Base-by-base conservation (phyloP, 2,888 invertebrate genomes). In the Acanthosoma haemorrhoidale region DNA sequence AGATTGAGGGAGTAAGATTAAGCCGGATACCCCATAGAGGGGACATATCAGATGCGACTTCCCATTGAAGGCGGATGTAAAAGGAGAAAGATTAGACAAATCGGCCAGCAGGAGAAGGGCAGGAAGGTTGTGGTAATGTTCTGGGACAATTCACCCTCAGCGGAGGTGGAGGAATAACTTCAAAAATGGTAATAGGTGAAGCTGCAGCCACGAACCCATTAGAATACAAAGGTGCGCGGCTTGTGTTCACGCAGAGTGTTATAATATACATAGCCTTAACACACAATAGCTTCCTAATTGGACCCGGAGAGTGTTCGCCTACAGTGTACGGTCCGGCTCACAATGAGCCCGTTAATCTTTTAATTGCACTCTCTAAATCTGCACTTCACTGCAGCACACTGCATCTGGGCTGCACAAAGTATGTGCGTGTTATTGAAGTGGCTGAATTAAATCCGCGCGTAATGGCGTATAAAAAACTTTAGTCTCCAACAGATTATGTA, bases 281-380 rank as follows among this genome's bases (percentile, higher is more conserved):
- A 61, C 61, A 61, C 61, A 61, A 61, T 61, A 36, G 61, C 36
- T 36, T 61, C 51, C 61, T 61, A 61, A 61, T 61, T 61, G 61
- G 61, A 61, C 34, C n/a, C n/a, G n/a, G n/a, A n/a, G n/a, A n/a
- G n/a, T n/a, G n/a, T n/a, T 21, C 18, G 32, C 34, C 61, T 34
- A 36, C 34, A 36, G 34, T 61, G 34, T 38, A n/a, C n/a, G n/a
- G n/a, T n/a, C n/a, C n/a, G n/a, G n/a, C 18, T 36, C 21, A 61
- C 61, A 61, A 61, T 61, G 61, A 61, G 36, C 32, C 36, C 61
- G 61, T 61, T 61, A 36, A 61, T 61, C 36, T 34, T 36, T 61
- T 34, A 61, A 34, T 36, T 61, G 61, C 61, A 21, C 32, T 16
- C n/a, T 61, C 34, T 36, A 21, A 36, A 21, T 59, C 16, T 32